phyloP scores from a whole-genome alignment of 2,888 invertebrate species.

The Phyto melanocephala region DNA sequence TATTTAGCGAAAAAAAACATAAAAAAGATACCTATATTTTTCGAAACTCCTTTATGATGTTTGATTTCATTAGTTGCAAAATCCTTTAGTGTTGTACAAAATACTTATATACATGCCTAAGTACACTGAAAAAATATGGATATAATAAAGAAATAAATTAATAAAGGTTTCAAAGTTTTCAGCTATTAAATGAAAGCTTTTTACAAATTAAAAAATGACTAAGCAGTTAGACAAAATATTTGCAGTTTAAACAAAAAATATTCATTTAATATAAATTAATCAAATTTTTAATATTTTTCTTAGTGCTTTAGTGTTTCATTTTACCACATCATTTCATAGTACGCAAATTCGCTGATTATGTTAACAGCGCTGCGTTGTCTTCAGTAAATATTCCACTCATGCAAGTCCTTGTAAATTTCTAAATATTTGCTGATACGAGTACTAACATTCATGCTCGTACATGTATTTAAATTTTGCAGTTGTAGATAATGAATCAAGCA shows the following conservation, averaged over 20 bases:
- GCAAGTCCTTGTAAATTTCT: constrained; percentile 15
- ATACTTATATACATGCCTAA: not conserved
- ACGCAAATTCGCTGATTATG: constrained; percentile 20
- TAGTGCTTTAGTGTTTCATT: not conserved
- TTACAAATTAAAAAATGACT: too few relatives aligned
- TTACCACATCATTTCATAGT: constrained; percentile 36
- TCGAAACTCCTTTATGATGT: constrained; percentile 53
- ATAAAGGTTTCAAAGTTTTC: too few relatives aligned
- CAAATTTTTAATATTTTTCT: too few relatives aligned
- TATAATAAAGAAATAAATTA: not conserved
- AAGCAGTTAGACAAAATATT: too few relatives aligned
- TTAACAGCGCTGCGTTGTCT: constrained; percentile 22
- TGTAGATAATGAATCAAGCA: not conserved
- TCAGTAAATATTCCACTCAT: constrained; percentile 8
- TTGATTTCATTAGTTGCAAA: constrained; percentile 51
- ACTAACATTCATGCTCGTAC: not conserved
- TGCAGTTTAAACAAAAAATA: too few relatives aligned
- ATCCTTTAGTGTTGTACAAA: not conserved
- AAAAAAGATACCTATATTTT: constrained; percentile 31
- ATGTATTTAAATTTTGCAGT: not conserved
- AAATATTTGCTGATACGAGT: not conserved
- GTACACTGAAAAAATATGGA: not conserved
- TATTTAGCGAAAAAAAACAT: constrained; percentile 9
- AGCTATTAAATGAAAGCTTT: too few relatives aligned
- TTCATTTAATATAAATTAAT: too few relatives aligned